Conservation (phyloP, 2,888 invertebrate genomes). For the Dryocosmus kuriphilus region DNA sequence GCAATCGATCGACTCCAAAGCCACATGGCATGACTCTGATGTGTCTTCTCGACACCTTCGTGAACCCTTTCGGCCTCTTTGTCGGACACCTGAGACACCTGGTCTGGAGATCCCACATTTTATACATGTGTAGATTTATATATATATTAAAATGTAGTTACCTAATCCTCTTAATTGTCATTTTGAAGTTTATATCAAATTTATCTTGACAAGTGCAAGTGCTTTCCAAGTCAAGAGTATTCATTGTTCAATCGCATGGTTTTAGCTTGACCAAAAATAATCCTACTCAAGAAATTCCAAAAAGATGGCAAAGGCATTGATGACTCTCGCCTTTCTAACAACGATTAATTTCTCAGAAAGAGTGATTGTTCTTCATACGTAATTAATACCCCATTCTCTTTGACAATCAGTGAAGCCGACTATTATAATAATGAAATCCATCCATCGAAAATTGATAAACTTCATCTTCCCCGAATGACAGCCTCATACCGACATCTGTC, state of each 20-base stretch:
- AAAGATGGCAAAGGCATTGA: neutral
- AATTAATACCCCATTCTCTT: neutral
- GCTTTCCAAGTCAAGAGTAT: neutral
- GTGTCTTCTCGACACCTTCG: conserved; percentile 54
- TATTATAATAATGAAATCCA: neutral
- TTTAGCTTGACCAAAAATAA: neutral
- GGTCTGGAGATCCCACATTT: conserved; percentile 32
- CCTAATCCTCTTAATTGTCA: neutral
- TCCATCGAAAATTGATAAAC: conserved; percentile 30
- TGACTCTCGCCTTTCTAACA: neutral
- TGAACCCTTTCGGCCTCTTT: conserved; percentile 57
- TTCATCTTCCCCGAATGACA: neutral
- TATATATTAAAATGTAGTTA: neutral
- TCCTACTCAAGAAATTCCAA: neutral
- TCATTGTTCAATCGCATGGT: too few species aligned
- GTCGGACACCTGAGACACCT: conserved; percentile 61
- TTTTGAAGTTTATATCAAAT: neutral
- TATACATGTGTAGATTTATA: neutral
- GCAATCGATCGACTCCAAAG: conserved; percentile 43
- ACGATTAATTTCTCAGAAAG: neutral
- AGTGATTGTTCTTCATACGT: neutral
- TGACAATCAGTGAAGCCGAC: neutral
- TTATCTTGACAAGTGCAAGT: neutral
- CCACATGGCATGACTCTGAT: conserved; percentile 53
- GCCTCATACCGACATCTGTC: conserved; percentile 20